A percentile compares a stretch with the other conserved stretches of the same genome.
Conservation (phyloP, 2,888 invertebrate genomes). For the Drosophila neotestacea region DNA sequence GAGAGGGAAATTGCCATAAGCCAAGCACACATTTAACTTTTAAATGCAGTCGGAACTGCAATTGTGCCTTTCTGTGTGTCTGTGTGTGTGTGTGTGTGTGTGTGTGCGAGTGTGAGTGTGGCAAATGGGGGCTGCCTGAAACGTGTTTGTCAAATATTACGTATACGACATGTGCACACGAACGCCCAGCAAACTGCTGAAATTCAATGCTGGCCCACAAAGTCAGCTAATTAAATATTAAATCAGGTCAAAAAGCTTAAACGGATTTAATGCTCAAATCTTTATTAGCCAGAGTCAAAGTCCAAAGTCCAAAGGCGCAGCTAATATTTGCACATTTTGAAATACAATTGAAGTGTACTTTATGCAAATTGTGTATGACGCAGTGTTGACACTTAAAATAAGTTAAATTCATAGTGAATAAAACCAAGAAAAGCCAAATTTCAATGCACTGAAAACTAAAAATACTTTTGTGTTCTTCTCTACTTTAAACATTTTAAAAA, state of each 20-base stretch:
- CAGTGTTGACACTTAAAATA: too few species aligned
- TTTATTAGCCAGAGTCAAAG: conserved; percentile 41
- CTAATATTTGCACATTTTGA: conserved; percentile 34
- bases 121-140: conserved; percentile 28
- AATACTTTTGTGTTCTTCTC: too few species aligned
- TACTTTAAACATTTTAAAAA: too few species aligned
- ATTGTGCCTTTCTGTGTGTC: neutral
- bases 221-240: conserved; percentile 74
- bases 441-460: too few species aligned
- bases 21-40: conserved; percentile 30
- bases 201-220: conserved; percentile 44
- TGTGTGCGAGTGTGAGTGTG: conserved; percentile 8
- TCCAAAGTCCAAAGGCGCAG: neutral
- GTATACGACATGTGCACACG: conserved; percentile 74
- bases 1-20: neutral
- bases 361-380: conserved; percentile 54
- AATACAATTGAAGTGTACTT: conserved; percentile 36
- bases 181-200: conserved; percentile 38
- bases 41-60: conserved; percentile 52
- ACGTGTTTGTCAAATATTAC: conserved; percentile 74
- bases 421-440: too few species aligned
- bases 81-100: too few species aligned
- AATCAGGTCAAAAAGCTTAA: conserved; percentile 64
- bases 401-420: too few species aligned
- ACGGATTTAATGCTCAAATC: conserved; percentile 56